Conservation (phyloP, 2,797 vertebrate genomes). For the Sebastes trivittatus region DNA sequence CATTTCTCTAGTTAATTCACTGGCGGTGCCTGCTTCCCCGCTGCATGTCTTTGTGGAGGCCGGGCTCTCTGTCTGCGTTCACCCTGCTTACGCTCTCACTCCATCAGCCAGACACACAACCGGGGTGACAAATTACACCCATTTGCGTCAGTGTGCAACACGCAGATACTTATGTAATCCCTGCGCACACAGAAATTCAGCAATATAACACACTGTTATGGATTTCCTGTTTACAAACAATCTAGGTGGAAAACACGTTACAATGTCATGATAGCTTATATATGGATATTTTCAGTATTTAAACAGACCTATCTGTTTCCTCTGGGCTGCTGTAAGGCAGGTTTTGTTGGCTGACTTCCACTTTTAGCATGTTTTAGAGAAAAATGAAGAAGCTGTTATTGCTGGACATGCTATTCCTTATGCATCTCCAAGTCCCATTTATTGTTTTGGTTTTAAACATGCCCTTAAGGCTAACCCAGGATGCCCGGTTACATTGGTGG, state of each 20-base stretch:
- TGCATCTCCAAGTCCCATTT: too few species aligned
- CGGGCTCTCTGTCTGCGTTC: conserved; percentile 46
- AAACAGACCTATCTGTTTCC: background rate
- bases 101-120: conserved; percentile 49
- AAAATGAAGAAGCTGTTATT: background rate
- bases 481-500: too few species aligned
- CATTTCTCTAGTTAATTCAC: conserved; percentile 60
- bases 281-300: background rate
- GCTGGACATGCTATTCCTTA: too few species aligned
- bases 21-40: background rate
- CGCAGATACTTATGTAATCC: background rate
- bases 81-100: conserved; percentile 47
- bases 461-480: too few species aligned
- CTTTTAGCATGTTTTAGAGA: background rate
- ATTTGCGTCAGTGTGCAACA: conserved; percentile 35
- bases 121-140: conserved; percentile 59
- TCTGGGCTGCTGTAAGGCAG: background rate
- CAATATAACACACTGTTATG: background rate
- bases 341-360: background rate
- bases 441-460: too few species aligned
- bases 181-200: conserved; percentile 1
- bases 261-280: too few species aligned
- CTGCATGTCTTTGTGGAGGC: conserved; percentile 29
- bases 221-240: background rate
- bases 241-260: background rate